A percentile compares a stretch with the other conserved stretches of the same genome.
Evolutionary conservation across 2,888 invertebrate genomes (phyloP).

Genomic region (Lymantria dispar): DNA sequence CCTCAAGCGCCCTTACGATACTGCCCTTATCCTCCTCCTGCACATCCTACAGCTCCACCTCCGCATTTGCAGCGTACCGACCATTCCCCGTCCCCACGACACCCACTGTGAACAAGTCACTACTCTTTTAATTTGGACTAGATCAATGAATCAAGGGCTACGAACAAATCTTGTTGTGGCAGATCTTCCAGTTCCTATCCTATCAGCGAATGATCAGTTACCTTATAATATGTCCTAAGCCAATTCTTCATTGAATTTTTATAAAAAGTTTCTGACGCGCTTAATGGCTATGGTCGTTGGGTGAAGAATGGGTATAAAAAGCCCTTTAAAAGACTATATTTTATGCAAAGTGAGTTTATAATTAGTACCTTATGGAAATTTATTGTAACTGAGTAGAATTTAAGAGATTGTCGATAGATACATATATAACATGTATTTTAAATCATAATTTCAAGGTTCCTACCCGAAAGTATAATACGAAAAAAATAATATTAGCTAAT

Average conservation of each 20-base stretch:
- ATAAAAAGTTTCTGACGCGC: not conserved
- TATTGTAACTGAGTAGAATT: constrained; percentile 45
- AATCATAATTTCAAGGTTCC: constrained; percentile 72
- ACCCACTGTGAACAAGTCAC: constrained; percentile 61
- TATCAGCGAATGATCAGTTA: not conserved
- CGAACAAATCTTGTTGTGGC: constrained; percentile 1
- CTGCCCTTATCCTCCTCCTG: constrained; percentile 84
- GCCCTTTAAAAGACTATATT: constrained; percentile 24
- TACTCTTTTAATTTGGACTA: constrained; percentile 14
- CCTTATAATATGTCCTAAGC: not conserved
- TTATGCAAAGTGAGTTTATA: constrained; percentile 43
- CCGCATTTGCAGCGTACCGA: constrained; percentile 44
- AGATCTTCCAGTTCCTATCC: constrained; percentile 10
- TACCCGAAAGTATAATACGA: constrained; percentile 64
- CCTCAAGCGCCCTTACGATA: constrained; percentile 84
- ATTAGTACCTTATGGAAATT: constrained; percentile 50
- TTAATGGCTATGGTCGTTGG: not conserved
- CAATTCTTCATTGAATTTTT: not conserved
- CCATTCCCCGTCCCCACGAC: constrained; percentile 63
- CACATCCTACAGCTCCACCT: constrained; percentile 50
- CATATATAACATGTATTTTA: constrained; percentile 25
- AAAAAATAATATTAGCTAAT: constrained; percentile 57
- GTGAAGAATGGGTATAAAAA: not conserved
- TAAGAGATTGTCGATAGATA: constrained; percentile 45
- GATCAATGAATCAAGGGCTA: constrained; percentile 6